A percentile compares a stretch with the other conserved stretches of the same genome.
These are phyloP conservation scores for Masticophis lateralis DNA, from an alignment of 2,797 vertebrate species.

Conservation along the genomic window DNA sequence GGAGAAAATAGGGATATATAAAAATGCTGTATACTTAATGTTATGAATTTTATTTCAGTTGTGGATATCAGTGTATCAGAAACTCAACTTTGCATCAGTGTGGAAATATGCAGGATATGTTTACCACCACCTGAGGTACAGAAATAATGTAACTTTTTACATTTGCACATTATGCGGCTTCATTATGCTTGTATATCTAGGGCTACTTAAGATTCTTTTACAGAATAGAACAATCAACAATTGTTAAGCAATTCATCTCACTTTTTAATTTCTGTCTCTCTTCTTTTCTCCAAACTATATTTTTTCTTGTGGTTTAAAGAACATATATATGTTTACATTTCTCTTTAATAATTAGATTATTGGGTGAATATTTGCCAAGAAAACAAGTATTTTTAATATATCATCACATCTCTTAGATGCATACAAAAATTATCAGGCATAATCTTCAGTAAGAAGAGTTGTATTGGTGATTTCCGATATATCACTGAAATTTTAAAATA, in stretches of 20 bases:
- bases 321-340: not conserved
- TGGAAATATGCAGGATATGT: conserved; percentile 75
- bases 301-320: not conserved
- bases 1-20: not conserved
- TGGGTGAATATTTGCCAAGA: not conserved
- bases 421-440: not conserved
- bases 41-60: conserved; percentile 67
- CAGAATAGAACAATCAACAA: conserved; percentile 6
- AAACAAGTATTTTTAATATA: not conserved
- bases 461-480: not conserved
- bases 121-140: conserved; percentile 77
- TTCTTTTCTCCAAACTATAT: not conserved
- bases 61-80: conserved; percentile 80
- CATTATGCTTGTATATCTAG: not conserved
- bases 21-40: not conserved
- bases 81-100: conserved; percentile 79
- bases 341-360: not conserved
- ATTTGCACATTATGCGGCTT: conserved; percentile 12
- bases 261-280: not conserved
- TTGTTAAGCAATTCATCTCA: not conserved
- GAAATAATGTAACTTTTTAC: conserved; percentile 19
- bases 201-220: conserved; percentile 17
- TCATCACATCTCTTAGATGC: not conserved
- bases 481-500: not conserved
- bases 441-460: not conserved